These are phyloP conservation scores for Plodia interpunctella DNA, from an alignment of 1,140 invertebrate species.

Conservation along the genomic window DNA sequence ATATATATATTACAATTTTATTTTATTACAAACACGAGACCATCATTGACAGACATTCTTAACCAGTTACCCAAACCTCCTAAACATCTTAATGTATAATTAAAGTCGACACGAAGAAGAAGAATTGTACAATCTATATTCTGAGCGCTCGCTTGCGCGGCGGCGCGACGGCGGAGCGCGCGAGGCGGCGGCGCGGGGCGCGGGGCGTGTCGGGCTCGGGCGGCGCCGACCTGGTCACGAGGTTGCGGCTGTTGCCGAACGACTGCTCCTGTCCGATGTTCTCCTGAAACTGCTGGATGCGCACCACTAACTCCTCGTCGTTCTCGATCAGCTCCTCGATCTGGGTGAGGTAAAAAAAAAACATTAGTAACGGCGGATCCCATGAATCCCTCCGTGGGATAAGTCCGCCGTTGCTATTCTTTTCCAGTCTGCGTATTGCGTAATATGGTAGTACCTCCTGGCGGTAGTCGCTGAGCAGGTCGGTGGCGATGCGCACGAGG, in stretches of 20 bases:
- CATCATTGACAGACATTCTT: too few relatives aligned
- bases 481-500: constrained; percentile 59
- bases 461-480: constrained; percentile 57
- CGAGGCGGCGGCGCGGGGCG: constrained; percentile 27
- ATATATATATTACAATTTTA: too few relatives aligned
- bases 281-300: constrained; percentile 55
- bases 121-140: too few relatives aligned
- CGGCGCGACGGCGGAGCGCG: background rate
- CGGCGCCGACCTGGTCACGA: constrained; percentile 54
- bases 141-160: constrained; percentile 31
- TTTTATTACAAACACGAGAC: too few relatives aligned
- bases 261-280: constrained; percentile 47
- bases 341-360: constrained; percentile 29
- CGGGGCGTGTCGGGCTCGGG: constrained; percentile 58
- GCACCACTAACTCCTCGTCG: constrained; percentile 59
- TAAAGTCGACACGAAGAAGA: too few relatives aligned
- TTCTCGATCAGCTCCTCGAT: constrained; percentile 65
- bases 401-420: too few relatives aligned
- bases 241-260: constrained; percentile 60
- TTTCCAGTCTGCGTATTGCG: too few relatives aligned
- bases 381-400: too few relatives aligned
- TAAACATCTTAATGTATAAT: too few relatives aligned
- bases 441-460: constrained; percentile 43
- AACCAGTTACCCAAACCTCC: too few relatives aligned
- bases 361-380: too few relatives aligned